phyloP scores from a whole-genome alignment of 2,113 vertebrate genomes.

The Hemiprocne comata region DNA sequence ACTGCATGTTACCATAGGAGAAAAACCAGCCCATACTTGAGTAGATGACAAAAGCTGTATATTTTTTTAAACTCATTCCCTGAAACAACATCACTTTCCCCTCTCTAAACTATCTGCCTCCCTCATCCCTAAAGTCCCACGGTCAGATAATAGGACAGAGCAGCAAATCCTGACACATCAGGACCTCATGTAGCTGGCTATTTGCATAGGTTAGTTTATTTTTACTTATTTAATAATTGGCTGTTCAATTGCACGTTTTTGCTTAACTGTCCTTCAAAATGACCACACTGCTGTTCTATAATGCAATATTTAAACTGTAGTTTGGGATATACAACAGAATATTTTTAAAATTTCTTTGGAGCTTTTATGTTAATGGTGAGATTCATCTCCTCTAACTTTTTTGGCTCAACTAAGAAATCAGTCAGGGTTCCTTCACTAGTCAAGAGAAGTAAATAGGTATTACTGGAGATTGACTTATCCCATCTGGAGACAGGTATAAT shows the following conservation, averaged over 20 bases:
- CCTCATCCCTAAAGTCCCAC: not conserved
- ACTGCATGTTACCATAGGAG: not conserved
- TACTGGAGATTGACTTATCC: not conserved
- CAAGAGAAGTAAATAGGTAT: not conserved
- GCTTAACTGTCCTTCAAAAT: not conserved
- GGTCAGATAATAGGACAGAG: not conserved
- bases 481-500: not conserved
- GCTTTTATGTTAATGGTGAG: not conserved
- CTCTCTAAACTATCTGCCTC: not conserved
- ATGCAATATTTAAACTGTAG: not conserved
- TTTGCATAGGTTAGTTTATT: not conserved
- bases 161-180: not conserved
- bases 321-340: not conserved
- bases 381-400: not conserved
- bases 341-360: not conserved
- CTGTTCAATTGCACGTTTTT: not conserved
- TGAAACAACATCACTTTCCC: not conserved
- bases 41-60: not conserved
- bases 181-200: not conserved
- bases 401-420: not conserved
- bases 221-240: not conserved
- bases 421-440: not conserved
- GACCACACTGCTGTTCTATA: not conserved
- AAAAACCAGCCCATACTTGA: not conserved
- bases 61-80: not conserved